phyloP scores from a whole-genome alignment of 2,888 invertebrate genomes.

The Caenorhabditis afra region DNA sequence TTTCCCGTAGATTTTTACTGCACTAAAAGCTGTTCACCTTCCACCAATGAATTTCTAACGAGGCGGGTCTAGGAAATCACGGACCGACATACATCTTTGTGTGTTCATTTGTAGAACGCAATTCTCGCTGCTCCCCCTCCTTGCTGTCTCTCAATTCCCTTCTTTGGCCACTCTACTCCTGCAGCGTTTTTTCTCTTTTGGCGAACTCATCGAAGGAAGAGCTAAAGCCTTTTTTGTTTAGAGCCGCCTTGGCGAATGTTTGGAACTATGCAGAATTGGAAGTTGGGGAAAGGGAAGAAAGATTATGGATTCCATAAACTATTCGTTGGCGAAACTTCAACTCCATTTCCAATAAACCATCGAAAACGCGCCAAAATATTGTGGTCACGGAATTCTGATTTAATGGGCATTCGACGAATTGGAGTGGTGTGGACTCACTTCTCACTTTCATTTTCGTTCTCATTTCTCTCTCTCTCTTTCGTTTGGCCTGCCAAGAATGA shows the following conservation, averaged over 20 bases:
- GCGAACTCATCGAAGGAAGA: conserved; percentile 1
- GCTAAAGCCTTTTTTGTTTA: conserved; percentile 49
- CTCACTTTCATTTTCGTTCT: conserved; percentile 20
- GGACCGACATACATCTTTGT: background rate
- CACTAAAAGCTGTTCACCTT: no score
- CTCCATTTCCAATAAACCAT: background rate
- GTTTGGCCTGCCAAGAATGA: background rate
- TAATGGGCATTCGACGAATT: conserved; percentile 17
- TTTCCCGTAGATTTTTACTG: background rate
- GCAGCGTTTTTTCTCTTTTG: conserved; percentile 6
- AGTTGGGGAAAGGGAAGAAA: background rate
- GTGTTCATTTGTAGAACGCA: background rate
- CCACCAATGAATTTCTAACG: conserved; percentile 10
- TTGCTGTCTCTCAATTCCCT: background rate
- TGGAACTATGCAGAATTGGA: conserved; percentile 23
- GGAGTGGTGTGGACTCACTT: conserved; percentile 19
- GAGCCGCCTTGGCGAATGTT: conserved; percentile 26
- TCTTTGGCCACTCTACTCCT: conserved; percentile 4
- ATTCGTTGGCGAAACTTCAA: conserved; percentile 9
- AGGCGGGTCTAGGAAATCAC: conserved; percentile 2
- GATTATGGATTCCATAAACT: conserved; percentile 26
- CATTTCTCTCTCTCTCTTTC: conserved; percentile 13
- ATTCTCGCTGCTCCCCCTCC: background rate
- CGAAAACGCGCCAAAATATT: background rate
- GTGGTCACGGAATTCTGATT: conserved; percentile 39